These are phyloP conservation scores for Andrena bucephala DNA, from an alignment of 2,888 invertebrate species.

Conservation along the genomic window DNA sequence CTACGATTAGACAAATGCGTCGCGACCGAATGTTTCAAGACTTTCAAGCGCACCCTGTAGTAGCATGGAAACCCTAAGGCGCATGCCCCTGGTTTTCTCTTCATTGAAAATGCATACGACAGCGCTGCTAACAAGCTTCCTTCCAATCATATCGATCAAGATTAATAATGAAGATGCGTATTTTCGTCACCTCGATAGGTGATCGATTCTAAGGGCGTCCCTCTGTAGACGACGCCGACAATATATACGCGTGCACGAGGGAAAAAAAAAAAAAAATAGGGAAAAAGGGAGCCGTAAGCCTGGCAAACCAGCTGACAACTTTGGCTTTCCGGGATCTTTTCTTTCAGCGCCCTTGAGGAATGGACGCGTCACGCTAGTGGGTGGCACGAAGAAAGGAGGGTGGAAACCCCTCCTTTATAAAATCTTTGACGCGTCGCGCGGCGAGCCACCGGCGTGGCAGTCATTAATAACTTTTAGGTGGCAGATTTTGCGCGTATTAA, in stretches of 20 bases:
- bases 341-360: constrained; percentile 63
- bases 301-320: constrained; percentile 51
- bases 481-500: constrained; percentile 85
- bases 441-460: constrained; percentile 75
- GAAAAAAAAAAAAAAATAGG: background rate
- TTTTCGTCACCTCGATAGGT: constrained; percentile 39
- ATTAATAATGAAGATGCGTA: constrained; percentile 59
- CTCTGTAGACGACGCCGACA: background rate
- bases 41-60: background rate
- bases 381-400: constrained; percentile 57
- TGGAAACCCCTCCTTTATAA: constrained; percentile 78
- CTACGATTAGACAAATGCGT: no score
- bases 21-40: no score
- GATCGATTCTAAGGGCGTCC: constrained; percentile 32
- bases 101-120: background rate
- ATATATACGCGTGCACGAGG: background rate
- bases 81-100: background rate
- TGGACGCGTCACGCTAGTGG: constrained; percentile 60
- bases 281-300: constrained; percentile 13
- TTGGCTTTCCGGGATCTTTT: constrained; percentile 72
- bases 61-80: background rate
- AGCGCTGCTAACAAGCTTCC: constrained; percentile 60
- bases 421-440: constrained; percentile 83
- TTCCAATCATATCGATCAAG: constrained; percentile 60
- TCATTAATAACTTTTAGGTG: constrained; percentile 85